A percentile compares a stretch with the other conserved stretches of the same genome.
phyloP scores from a whole-genome alignment of 1,140 invertebrate genomes.

The Chionoecetes opilio region DNA sequence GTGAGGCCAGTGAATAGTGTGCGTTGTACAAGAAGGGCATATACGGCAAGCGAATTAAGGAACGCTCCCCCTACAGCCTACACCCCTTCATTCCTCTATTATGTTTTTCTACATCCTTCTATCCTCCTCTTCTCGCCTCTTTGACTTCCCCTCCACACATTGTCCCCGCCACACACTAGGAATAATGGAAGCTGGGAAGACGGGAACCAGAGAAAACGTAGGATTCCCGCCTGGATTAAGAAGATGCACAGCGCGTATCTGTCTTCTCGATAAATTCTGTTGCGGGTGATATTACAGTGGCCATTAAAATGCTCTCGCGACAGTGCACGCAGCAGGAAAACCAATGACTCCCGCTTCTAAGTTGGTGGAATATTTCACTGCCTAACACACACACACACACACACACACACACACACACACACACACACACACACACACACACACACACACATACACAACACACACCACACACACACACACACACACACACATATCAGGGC shows the following conservation, averaged over 20 bases:
- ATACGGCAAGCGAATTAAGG: neutral
- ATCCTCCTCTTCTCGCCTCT: neutral
- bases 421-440: too few species aligned
- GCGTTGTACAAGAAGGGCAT: neutral
- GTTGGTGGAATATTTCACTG: too few species aligned
- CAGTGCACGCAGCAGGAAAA: neutral
- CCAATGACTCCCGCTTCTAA: too few species aligned
- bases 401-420: too few species aligned
- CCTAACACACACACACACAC: too few species aligned
- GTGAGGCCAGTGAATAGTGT: neutral
- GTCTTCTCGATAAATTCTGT: slow-evolving; percentile 70
- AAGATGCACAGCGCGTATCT: slow-evolving; percentile 64
- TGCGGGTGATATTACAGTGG: slow-evolving; percentile 63
- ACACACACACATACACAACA: too few species aligned
- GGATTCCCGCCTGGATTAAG: slow-evolving; percentile 67
- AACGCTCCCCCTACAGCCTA: neutral
- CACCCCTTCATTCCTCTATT: neutral
- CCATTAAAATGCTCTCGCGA: slow-evolving; percentile 62
- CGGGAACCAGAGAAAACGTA: slow-evolving; percentile 64
- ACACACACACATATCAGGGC: too few species aligned
- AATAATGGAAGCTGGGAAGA: slow-evolving; percentile 61
- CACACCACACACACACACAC: too few species aligned
- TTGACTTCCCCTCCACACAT: neutral
- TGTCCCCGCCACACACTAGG: neutral
- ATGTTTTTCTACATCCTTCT: neutral